Evolutionary conservation across 2,888 invertebrate genomes (phyloP).

Genomic region (Apocheima hispidaria): DNA sequence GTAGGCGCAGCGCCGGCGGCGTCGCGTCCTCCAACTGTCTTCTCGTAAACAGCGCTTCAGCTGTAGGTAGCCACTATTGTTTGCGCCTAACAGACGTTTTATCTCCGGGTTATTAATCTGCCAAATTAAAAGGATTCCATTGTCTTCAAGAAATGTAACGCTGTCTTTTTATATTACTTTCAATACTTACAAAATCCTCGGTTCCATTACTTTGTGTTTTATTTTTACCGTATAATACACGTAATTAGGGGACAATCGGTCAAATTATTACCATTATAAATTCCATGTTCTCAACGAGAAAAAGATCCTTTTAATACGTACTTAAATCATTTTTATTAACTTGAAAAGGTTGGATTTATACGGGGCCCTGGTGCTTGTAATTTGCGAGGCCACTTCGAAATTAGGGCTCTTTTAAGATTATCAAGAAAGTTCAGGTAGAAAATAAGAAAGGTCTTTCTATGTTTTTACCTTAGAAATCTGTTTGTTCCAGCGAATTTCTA

Average conservation of each 20-base stretch:
- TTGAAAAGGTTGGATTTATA: slow-evolving; percentile 82
- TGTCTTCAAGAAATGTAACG: slow-evolving; percentile 47
- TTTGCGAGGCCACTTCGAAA: slow-evolving; percentile 65
- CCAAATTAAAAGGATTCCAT: slow-evolving; percentile 57
- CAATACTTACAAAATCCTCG: slow-evolving; percentile 38
- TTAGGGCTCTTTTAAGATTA: slow-evolving; percentile 52
- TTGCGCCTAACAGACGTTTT: slow-evolving; percentile 57
- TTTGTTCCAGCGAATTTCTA: too few species aligned
- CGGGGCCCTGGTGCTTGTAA: slow-evolving; percentile 68
- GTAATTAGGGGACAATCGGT: slow-evolving; percentile 70
- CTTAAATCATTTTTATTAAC: slow-evolving; percentile 84
- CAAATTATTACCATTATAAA: slow-evolving; percentile 77
- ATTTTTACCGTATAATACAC: slow-evolving; percentile 39
- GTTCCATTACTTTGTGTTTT: slow-evolving; percentile 36
- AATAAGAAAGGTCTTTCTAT: slow-evolving; percentile 1
- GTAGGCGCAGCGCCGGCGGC: slow-evolving; percentile 38
- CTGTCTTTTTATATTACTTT: slow-evolving; percentile 47
- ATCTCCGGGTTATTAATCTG: slow-evolving; percentile 63
- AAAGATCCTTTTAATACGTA: slow-evolving; percentile 79
- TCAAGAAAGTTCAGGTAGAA: slow-evolving; percentile 28
- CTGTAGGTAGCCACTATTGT: slow-evolving; percentile 60
- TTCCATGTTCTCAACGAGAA: slow-evolving; percentile 70
- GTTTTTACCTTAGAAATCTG: background rate
- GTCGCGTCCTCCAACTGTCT: slow-evolving; percentile 55
- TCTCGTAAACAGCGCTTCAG: slow-evolving; percentile 47